Evolutionary conservation across 2,888 invertebrate species (phyloP), one percentile per base, ranked within the genome.

Genomic region (Agonopterix alstromeriana): DNA sequence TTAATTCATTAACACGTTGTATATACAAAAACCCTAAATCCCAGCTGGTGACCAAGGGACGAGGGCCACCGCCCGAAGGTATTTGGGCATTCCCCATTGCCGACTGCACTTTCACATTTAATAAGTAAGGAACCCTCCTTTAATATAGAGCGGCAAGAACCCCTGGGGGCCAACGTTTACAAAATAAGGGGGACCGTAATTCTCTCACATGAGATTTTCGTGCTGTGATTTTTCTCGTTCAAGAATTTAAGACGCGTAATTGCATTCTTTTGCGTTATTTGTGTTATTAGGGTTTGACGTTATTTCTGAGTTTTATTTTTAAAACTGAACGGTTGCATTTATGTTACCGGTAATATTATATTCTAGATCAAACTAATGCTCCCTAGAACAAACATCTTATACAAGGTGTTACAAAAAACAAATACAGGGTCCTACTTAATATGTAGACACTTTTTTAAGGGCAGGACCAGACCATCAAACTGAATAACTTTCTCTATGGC

Each of bases 121-220:
- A 83, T 84, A 83, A 81, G 73, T 71, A 68, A 52, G 63, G 71
- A 66, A 71, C 78, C 84, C 38, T 38, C 38, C 70, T 80, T 83
- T 84, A 84, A 85, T 85, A 85, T 81, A 81, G 72, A 74, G 64
- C 62, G 63, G 73, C 60, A 47, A 76, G 79, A 72, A 61, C 66
- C 75, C 73, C 65, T 47, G 56, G 61, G 65, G 69, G 3, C 62
- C 67, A n/a, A 68, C 70, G 72, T 38, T 38, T 38, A 38, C 38
- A 3, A n/a, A 38, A 38, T 38, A 67, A 66, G 67, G 73, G 76
- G 75, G 67, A 38, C 38, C 38, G 38, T 38, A 72, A 75, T 75
- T 79, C 70, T 70, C 65, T 63, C 60, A 57, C 63, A 61, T 54
- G 60, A 61, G 63, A 66, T 43, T 63, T 71, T 67, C 72, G 63